Evolutionary conservation across 2,888 invertebrate genomes (phyloP), one percentile per base, ranked within the genome.

Genomic region (Lycocerus yunnanus): DNA sequence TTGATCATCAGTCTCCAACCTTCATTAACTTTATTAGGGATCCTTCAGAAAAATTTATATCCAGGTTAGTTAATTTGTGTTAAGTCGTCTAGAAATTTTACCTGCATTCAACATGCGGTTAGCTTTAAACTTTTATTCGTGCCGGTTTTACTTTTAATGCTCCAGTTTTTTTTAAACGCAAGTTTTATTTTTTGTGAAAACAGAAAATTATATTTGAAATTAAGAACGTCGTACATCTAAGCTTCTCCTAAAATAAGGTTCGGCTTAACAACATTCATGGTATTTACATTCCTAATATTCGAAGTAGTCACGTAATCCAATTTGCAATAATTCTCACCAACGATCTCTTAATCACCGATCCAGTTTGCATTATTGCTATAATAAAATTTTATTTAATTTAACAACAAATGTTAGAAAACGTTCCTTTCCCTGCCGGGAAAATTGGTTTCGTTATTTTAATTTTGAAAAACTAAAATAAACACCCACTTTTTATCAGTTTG

Each of bases 11-110:
- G 80, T 89, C 90, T 14, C 91, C 91, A 3, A 89, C 89, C 14
- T 91, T 89, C 83, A 87, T 92, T 74, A 91, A 90, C 80, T 80
- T 92, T 63, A 88, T 92, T 59, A 86, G 92, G 78, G 89, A 92
- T 81, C 92, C 92, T 0, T 84, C 90, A 15, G 90, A 90, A 79
- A 89, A 87, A 82, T 85, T 88, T 59, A 82, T 89, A 58, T 88
- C 89, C 16, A 89, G 89, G 90, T 90, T 86, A 81, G 27, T 58
- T 16, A 66, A 15, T 21, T 66, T 24, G 4, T n/a, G 15, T 15
- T 21, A 66, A 61, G 10, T 15, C 5, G 13, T 61, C 15, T 61
- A 11, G 15, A 61, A 61, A 13, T 15, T 20, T 63, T 63, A 8
- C 4, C 15, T 15, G 21, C 9, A 9, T 9, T 21, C 9, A 6